Evolutionary conservation across 2,113 vertebrate genomes (phyloP), one percentile per base, ranked within the genome.

Genomic region (Baryphthengus martii): DNA sequence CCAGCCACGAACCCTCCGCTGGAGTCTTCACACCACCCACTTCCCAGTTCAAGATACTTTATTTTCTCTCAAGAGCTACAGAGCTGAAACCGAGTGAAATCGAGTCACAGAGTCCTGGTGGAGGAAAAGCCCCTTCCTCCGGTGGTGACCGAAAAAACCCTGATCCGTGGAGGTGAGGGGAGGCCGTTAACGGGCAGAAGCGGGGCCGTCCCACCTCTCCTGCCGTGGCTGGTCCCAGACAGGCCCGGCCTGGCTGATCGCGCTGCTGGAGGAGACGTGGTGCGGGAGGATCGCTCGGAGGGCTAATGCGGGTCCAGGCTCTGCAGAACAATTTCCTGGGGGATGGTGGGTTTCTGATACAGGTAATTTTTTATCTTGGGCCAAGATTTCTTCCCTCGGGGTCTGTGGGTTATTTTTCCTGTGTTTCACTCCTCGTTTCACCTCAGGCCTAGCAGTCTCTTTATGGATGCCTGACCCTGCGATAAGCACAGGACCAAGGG

Each of bases 381-480:
- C 26, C n/a, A 12, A 0, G 2, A 11, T 63, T n/a, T 50, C 28
- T 18, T 8, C 40, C 17, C 23, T 5, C 3, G 10, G n/a, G 26
- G 15, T 44, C n/a, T 29, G 63, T 18, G 73, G 10, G 4, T 0
- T 13, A 40, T 14, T 47, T 19, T 6, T 14, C 8, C 28, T 20
- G 42, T 10, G 13, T 8, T 53, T 49, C n/a, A 23, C 14, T 37
- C 24, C 56, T 75, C 5, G 6, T 37, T 53, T 31, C 11, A 0
- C 21, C 5, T 20, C 13, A 23, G 13, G 11, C 31, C 66, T 28
- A 1, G 2, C 16, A 8, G 4, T 50, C 40, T 29, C 66, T 52
- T 33, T n/a, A 23, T 45, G 44, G 37, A n/a, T n/a, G n/a, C 8
- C 4, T 1, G 1, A 6, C 13, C n/a, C 62, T 10, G 25, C 0